These are phyloP conservation scores for Polyommatus iphigenia DNA, from an alignment of 2,888 invertebrate species.

Conservation along the genomic window DNA sequence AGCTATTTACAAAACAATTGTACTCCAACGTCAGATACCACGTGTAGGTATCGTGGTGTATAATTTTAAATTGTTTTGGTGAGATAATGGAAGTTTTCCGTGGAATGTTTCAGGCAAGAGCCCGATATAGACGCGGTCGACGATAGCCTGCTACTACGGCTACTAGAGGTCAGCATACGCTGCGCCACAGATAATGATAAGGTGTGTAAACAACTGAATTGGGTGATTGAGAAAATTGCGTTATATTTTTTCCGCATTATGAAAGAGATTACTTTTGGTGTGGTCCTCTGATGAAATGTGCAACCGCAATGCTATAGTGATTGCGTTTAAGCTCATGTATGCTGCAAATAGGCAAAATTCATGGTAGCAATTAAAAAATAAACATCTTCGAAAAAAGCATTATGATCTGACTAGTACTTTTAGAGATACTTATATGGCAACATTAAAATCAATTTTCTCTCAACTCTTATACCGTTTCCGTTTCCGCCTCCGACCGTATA, in stretches of 20 bases:
- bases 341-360: no score
- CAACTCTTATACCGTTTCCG: no score
- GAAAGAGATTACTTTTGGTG: background rate
- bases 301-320: no score
- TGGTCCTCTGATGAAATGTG: no score
- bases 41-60: background rate
- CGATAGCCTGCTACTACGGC: slow-evolving; percentile 83
- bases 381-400: no score
- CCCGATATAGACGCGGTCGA: slow-evolving; percentile 83
- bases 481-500: no score
- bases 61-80: background rate
- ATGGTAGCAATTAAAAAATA: no score
- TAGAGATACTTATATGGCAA: no score
- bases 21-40: background rate
- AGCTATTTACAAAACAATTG: background rate
- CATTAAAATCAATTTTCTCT: no score
- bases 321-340: no score
- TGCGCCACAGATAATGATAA: slow-evolving; percentile 88
- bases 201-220: slow-evolving; percentile 63
- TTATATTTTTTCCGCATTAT: background rate
- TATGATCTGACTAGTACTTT: no score
- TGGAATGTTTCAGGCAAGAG: slow-evolving; percentile 62
- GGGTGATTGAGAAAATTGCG: background rate
- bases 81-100: slow-evolving; percentile 22
- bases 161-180: slow-evolving; percentile 83